Base-by-base conservation (phyloP, 2,888 invertebrate species). In the Tolmerus cingulatus region DNA sequence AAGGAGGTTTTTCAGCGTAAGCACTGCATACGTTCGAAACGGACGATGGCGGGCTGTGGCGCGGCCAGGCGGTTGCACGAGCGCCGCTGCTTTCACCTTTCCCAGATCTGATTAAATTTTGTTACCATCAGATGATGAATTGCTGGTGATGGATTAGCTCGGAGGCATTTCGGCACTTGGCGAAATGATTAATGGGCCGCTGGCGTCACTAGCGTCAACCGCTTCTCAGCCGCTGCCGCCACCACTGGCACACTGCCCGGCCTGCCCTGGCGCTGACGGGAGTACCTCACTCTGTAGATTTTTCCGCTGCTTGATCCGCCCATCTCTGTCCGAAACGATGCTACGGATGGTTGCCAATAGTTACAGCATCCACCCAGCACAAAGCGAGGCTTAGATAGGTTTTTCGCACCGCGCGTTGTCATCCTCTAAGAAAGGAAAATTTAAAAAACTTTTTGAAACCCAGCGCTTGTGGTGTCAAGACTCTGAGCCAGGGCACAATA, bases 71-170 rank as follows among this genome's bases (percentile, higher is more conserved):
- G 27, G 66, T 66, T 9, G 12, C 12, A 66, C 66, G 23, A 23
- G 14, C 66, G 66, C 12, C 43, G 8, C 57, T 57, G 16, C 57
- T 85, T 74, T 74, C 85, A 85, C 74, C 76, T 66, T 66, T 84
- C 66, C 82, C 66, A n/a, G 82, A 85, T 85, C 85, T 85, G 85
- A 85, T 85, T 85, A 85, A 85, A 85, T 74, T 85, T 85, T 43
- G 66, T 43, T 85, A 43, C 85, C 85, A 74, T 57, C 34, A 40
- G 78, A 86, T 86, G 86, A 86, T 86, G 86, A 86, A 86, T 86
- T 86, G 78, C 86, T 43, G 57, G 57, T 86, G 86, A 86, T 86
- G 86, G 86, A 86, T 86, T 86, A 86, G 78, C 86, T 79, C 79
- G 57, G 57, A 78, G 78, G 86, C 86, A 86, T 79, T 86, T 86